These are phyloP conservation scores for Dissostichus mawsoni DNA, from an alignment of 2,113 vertebrate genomes.

Conservation along the genomic window DNA sequence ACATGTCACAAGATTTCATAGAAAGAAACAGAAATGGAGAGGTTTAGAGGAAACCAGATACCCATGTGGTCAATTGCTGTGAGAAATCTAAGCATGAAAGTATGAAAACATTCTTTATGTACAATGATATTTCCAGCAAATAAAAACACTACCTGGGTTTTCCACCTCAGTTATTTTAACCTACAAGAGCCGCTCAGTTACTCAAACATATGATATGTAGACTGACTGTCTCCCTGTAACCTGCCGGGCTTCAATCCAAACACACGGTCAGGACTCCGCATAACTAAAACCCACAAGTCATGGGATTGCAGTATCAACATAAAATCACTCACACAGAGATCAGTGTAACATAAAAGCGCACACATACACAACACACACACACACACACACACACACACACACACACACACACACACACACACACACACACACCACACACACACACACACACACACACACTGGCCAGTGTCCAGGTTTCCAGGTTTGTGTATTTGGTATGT, in stretches of 20 bases:
- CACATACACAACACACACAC: constrained; percentile 11
- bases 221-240: constrained; percentile 66
- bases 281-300: constrained; percentile 59
- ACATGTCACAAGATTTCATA: background rate
- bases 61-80: background rate
- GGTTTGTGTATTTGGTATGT: constrained; percentile 74
- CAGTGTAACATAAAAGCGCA: constrained; percentile 43
- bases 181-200: constrained; percentile 46
- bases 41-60: background rate
- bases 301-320: constrained; percentile 59
- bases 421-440: background rate
- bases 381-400: constrained; percentile 42
- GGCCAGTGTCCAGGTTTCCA: constrained; percentile 55
- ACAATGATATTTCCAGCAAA: constrained; percentile 52
- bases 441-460: constrained; percentile 29
- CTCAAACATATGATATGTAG: constrained; percentile 41
- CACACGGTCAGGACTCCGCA: constrained; percentile 43
- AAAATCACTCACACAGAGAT: constrained; percentile 54
- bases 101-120: constrained; percentile 56
- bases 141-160: constrained; percentile 44
- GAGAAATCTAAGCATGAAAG: background rate
- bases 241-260: constrained; percentile 49
- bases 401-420: constrained; percentile 40
- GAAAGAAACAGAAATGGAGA: background rate
- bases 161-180: constrained; percentile 65